Conservation (phyloP, 2,113 vertebrate genomes). For the Egretta garzetta region DNA sequence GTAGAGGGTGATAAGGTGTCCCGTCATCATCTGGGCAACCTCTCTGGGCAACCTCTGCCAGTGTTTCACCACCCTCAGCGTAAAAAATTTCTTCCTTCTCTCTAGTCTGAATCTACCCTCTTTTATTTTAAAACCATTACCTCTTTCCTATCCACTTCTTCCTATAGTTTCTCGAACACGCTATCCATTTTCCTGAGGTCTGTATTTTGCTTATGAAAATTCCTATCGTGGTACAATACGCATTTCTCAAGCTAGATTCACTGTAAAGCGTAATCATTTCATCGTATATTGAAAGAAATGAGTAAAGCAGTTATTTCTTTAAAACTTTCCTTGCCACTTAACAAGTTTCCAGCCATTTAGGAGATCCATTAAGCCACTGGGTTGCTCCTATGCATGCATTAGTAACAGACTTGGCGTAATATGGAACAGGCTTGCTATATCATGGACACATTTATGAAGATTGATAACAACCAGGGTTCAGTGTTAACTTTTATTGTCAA, state of each 20-base stretch:
- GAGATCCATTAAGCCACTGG: slow-evolving; percentile 40
- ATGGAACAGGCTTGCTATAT: slow-evolving; percentile 16
- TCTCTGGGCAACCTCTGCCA: neutral
- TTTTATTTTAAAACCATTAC: neutral
- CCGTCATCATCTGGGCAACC: neutral
- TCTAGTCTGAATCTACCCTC: neutral
- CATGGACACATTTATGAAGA: slow-evolving; percentile 76
- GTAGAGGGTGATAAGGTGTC: no score
- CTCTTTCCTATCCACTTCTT: neutral
- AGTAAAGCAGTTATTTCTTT: neutral
- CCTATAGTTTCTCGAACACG: neutral
- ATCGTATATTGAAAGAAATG: neutral
- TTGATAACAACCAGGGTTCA: slow-evolving; percentile 68
- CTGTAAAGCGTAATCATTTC: neutral
- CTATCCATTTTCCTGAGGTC: neutral
- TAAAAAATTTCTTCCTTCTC: neutral
- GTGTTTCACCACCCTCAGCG: neutral
- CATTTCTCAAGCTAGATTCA: neutral
- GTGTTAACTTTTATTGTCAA: slow-evolving; percentile 77
- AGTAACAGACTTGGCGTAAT: slow-evolving; percentile 8
- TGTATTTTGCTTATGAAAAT: neutral
- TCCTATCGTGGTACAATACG: neutral
- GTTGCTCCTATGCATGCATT: slow-evolving; percentile 61
- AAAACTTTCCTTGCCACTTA: slow-evolving; percentile 40
- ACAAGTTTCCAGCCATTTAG: slow-evolving; percentile 39